Percentiles rank a stretch among this genome's conserved stretches.
Evolutionary conservation across 1,140 invertebrate species (phyloP).

Genomic region (Steinernema khuongi): DNA sequence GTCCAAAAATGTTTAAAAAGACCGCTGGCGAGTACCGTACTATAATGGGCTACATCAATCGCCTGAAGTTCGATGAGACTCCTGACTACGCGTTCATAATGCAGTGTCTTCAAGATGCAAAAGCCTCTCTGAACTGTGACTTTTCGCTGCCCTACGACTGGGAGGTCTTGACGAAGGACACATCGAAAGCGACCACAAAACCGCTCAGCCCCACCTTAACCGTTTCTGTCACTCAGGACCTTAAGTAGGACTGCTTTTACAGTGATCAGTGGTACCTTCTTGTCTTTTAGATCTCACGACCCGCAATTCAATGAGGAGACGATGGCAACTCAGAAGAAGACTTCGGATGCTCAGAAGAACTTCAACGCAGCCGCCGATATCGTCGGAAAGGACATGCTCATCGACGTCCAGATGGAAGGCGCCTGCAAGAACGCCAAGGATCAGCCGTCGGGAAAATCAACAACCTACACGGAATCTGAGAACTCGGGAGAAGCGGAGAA

Average conservation of each 20-base stretch:
- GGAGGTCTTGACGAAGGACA: neutral
- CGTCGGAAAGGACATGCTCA: neutral
- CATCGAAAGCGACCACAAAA: neutral
- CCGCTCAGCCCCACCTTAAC: neutral
- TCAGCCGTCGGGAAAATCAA: neutral
- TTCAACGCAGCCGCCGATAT: neutral
- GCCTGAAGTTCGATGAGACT: neutral
- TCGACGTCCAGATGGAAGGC: conserved; percentile 4
- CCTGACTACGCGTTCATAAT: neutral
- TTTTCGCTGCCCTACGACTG: neutral
- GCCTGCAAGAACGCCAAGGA: conserved; percentile 1
- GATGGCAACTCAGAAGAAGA: neutral
- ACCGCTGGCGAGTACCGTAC: neutral
- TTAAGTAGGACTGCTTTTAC: neutral
- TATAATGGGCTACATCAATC: neutral
- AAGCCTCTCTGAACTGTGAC: neutral
- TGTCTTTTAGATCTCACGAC: no score
- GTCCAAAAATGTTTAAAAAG: neutral
- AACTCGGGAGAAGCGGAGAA: no score
- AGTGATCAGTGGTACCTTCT: neutral
- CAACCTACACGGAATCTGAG: no score
- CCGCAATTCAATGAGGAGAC: neutral
- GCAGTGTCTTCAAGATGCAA: neutral
- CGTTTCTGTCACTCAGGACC: neutral
- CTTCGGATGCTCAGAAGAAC: neutral